Conservation (phyloP, 2,888 invertebrate genomes). For the Drosophila rubida region DNA sequence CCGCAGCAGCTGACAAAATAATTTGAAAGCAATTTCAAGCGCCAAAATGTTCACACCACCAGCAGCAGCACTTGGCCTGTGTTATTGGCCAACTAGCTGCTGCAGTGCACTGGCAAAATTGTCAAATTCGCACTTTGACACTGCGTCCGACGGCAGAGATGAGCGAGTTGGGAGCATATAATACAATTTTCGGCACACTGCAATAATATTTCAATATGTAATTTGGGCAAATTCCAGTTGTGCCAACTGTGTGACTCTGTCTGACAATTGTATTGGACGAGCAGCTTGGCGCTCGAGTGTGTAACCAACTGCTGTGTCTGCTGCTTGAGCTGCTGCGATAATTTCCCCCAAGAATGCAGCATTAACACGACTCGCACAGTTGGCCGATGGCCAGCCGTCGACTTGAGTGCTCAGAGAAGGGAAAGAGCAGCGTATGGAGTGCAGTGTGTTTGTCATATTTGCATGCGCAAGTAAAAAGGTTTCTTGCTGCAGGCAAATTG, state of each 20-base stretch:
- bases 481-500: slow-evolving; percentile 80
- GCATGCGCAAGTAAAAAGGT: slow-evolving; percentile 81
- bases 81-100: slow-evolving; percentile 17
- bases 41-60: slow-evolving; percentile 68
- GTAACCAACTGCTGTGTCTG: slow-evolving; percentile 12
- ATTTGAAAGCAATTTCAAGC: slow-evolving; percentile 83
- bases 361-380: slow-evolving; percentile 78
- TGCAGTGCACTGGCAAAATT: slow-evolving; percentile 55
- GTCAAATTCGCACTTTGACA: slow-evolving; percentile 81
- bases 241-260: slow-evolving; percentile 40
- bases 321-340: slow-evolving; percentile 79
- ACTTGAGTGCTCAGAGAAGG: slow-evolving; percentile 45
- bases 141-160: not conserved
- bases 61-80: slow-evolving; percentile 42
- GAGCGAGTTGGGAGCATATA: slow-evolving; percentile 25
- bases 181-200: slow-evolving; percentile 71
- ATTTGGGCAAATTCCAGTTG: slow-evolving; percentile 74
- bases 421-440: slow-evolving; percentile 1
- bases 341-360: slow-evolving; percentile 82
- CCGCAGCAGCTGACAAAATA: slow-evolving; percentile 81
- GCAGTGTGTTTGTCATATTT: slow-evolving; percentile 75
- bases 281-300: slow-evolving; percentile 16
- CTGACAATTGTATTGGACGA: slow-evolving; percentile 25
- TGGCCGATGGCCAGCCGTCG: slow-evolving; percentile 69
- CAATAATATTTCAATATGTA: slow-evolving; percentile 81